Evolutionary conservation across 2,888 invertebrate species (phyloP).

Genomic region (Ferrisia virgata): DNA sequence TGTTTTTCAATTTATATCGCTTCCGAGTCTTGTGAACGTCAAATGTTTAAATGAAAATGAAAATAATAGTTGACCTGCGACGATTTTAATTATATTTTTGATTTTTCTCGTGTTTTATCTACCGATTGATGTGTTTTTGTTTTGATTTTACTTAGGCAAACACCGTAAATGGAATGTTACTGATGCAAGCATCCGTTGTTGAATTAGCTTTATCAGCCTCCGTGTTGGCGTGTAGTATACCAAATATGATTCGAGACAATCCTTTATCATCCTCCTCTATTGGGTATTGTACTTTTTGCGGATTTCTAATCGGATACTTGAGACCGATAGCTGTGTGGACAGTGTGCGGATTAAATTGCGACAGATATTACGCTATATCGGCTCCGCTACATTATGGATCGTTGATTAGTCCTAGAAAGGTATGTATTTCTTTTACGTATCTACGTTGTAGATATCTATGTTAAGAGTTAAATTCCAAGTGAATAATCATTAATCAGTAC

Average conservation of each 20-base stretch:
- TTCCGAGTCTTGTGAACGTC: too few species aligned
- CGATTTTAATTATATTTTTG: not conserved
- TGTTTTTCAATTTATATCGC: too few species aligned
- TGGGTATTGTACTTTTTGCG: conserved; percentile 62
- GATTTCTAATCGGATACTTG: conserved; percentile 67
- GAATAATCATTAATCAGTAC: too few species aligned
- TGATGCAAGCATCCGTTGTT: conserved; percentile 47
- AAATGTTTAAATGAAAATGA: not conserved
- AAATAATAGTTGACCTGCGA: not conserved
- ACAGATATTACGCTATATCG: conserved; percentile 71
- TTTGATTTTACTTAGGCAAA: conserved; percentile 55
- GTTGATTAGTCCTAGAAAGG: conserved; percentile 69
- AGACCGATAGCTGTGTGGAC: conserved; percentile 77
- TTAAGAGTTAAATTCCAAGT: too few species aligned
- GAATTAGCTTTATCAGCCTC: conserved; percentile 33
- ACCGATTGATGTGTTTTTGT: not conserved
- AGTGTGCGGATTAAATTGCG: conserved; percentile 74
- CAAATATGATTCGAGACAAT: conserved; percentile 37
- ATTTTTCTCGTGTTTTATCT: not conserved
- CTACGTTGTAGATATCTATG: not conserved
- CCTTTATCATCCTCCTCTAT: conserved; percentile 46
- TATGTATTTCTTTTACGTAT: not conserved
- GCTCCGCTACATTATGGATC: conserved; percentile 76
- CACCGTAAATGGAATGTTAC: conserved; percentile 56
- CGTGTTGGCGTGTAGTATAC: conserved; percentile 15